phyloP scores from a whole-genome alignment of 2,797 vertebrate genomes.

The Epinephelus malabaricus region DNA sequence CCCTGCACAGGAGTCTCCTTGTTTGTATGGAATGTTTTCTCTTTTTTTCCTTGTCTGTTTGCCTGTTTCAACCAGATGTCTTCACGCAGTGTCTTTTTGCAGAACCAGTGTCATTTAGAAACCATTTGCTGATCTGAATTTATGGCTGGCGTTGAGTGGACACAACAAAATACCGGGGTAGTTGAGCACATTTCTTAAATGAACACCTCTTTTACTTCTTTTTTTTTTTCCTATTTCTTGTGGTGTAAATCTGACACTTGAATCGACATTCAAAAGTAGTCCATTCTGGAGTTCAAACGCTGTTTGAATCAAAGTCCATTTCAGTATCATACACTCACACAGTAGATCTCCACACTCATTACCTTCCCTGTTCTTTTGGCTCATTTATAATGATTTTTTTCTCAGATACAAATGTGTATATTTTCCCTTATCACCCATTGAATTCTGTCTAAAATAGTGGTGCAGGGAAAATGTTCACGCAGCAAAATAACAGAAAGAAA shows the following conservation, averaged over 20 bases:
- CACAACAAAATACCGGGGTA: conserved; percentile 80
- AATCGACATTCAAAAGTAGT: conserved; percentile 28
- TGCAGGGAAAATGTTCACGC: conserved; percentile 59
- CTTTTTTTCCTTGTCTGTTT: conserved; percentile 75
- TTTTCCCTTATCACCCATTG: conserved; percentile 50
- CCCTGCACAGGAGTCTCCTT: conserved; percentile 50
- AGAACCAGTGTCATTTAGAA: conserved; percentile 86
- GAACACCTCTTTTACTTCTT: conserved; percentile 60
- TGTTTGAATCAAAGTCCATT: conserved; percentile 69
- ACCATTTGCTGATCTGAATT: conserved; percentile 84
- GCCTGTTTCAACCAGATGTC: conserved; percentile 80
- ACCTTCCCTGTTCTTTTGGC: conserved; percentile 46
- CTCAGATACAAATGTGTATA: conserved; percentile 45
- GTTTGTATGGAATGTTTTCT: conserved; percentile 63
- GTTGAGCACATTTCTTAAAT: conserved; percentile 83
- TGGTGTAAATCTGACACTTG: conserved; percentile 35
- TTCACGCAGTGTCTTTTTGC: conserved; percentile 82
- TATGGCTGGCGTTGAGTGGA: conserved; percentile 81
- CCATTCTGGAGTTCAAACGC: conserved; percentile 66
- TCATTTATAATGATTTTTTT: conserved; percentile 51
- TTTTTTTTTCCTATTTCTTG: conserved; percentile 45
- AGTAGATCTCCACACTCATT: conserved; percentile 51
- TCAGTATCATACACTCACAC: conserved; percentile 35
- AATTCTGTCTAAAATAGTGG: conserved; percentile 47
- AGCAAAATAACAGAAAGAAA: conserved; percentile 40